Percentiles rank a stretch among this genome's conserved stretches.
These are phyloP conservation scores for Labroides dimidiatus DNA, from an alignment of 2,797 vertebrate genomes.

Conservation along the genomic window DNA sequence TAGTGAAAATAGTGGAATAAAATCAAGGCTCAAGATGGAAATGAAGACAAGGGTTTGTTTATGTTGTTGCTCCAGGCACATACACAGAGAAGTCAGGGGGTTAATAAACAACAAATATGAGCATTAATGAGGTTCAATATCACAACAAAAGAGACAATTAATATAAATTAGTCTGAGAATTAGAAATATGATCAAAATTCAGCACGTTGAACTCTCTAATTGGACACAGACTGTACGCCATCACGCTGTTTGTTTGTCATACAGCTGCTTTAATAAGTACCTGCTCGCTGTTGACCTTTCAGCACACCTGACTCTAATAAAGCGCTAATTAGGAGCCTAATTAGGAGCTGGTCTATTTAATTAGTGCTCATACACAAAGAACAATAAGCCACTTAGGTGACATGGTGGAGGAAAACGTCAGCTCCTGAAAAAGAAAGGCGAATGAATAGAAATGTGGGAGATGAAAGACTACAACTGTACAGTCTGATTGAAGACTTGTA, in stretches of 20 bases:
- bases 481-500: neutral
- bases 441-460: constrained; percentile 1
- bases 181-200: neutral
- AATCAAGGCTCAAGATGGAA: constrained; percentile 5
- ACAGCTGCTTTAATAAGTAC: constrained; percentile 32
- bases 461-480: neutral
- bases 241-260: neutral
- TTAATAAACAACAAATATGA: neutral
- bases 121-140: neutral
- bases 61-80: neutral
- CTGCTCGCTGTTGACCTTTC: constrained; percentile 40
- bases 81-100: neutral
- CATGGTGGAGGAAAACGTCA: constrained; percentile 32
- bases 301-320: constrained; percentile 44
- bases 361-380: constrained; percentile 26
- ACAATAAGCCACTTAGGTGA: constrained; percentile 37
- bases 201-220: neutral
- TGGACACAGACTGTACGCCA: neutral
- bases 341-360: constrained; percentile 22
- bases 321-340: constrained; percentile 39
- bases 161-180: neutral
- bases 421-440: neutral
- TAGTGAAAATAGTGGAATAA: constrained; percentile 10
- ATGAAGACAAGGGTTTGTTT: constrained; percentile 12
- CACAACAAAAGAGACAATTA: neutral